Conservation (phyloP, 1,140 invertebrate genomes). For the Euborellia annulipes region DNA sequence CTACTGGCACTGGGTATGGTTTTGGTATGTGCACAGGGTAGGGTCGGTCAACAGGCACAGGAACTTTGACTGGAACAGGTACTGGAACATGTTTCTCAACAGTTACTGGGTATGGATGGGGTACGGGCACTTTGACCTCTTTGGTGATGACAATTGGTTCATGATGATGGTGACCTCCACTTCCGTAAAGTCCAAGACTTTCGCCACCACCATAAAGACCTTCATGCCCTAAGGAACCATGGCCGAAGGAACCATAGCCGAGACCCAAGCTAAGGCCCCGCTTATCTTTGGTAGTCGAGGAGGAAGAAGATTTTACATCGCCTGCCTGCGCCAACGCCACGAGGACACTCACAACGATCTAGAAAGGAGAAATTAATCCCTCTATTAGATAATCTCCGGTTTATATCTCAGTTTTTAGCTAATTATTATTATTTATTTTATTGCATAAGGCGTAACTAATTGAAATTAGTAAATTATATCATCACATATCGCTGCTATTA, state of each 20-base stretch:
- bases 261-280: conserved; percentile 4
- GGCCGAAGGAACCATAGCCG: conserved; percentile 11
- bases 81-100: conserved; percentile 15
- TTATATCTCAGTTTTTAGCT: too few species aligned
- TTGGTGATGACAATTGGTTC: conserved; percentile 8
- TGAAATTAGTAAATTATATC: too few species aligned
- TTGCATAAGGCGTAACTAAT: too few species aligned
- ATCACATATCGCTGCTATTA: too few species aligned
- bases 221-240: conserved; percentile 6
- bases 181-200: background rate
- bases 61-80: conserved; percentile 8
- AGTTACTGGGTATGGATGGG: conserved; percentile 14
- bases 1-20: conserved; percentile 17
- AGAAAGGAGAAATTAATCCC: too few species aligned
- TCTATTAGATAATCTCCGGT: too few species aligned
- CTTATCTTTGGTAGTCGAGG: conserved; percentile 5
- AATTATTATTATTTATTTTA: too few species aligned
- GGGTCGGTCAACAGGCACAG: conserved; percentile 15
- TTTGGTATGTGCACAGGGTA: conserved; percentile 16
- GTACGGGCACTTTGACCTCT: conserved; percentile 14
- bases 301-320: background rate
- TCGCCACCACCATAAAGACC: background rate
- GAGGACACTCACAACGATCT: background rate
- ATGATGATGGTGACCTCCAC: background rate
- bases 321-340: background rate